Base-by-base conservation (phyloP, 2,888 invertebrate genomes). In the Trissoscelio sp. region DNA sequence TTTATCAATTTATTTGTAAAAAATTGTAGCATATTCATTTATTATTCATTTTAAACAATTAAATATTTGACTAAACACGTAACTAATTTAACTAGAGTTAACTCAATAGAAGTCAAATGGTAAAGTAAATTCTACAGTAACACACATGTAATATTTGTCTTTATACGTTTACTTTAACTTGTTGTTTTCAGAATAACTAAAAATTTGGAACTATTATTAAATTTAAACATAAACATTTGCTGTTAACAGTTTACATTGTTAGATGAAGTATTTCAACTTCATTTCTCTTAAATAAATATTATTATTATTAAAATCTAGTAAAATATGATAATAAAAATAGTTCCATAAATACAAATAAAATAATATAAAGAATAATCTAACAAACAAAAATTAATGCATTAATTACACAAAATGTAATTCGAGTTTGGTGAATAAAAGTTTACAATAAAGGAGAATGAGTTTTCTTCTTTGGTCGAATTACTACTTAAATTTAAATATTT, bases 401-500 rank as follows among this genome's bases (percentile, higher is more conserved):
- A 31, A 28, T 28, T 24, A 6, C 28, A 6, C 28, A 28, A 5
- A 28, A 31, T 31, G 31, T 31, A 31, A 31, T 31, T 31, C 6
- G 9, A 31, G 9, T 31, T 31, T 31, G 1, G 3, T 31, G 4
- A 7, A 24, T 0, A n/a, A 51, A 42, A 14, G 0, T 14, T 3
- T 42, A 24, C 24, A 5, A 42, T 14, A 42, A 42, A 42, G 12
- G n/a, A 42, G 14, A 42, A 12, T n/a, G n/a, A n/a, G n/a, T n/a
- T n/a, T n/a, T n/a, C n/a, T n/a, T n/a, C n/a, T n/a, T n/a, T n/a
- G n/a, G n/a, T n/a, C n/a, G 24, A 24, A 58, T 42, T 16, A 14
- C 16, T n/a, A n/a, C 34, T 58, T 12, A 58, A 42, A 42, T 58
- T 42, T 24, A 22, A 22, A 58, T 34, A 39, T 58, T 39, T 39